These are phyloP conservation scores for Aphodius granarius DNA, from an alignment of 2,888 invertebrate species.

Conservation along the genomic window DNA sequence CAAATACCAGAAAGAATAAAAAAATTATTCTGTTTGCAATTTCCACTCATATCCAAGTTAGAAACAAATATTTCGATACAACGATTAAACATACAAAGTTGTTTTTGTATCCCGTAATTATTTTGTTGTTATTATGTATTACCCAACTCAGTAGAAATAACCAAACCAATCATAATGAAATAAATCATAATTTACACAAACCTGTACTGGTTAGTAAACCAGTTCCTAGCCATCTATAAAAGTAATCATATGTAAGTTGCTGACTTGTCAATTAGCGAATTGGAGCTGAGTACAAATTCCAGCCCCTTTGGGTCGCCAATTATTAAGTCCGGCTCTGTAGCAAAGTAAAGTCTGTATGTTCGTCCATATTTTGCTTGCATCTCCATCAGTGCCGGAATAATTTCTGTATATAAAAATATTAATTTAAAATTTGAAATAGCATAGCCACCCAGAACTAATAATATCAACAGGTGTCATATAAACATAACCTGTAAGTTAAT, in stretches of 20 bases:
- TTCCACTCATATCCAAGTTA: no score
- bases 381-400: neutral
- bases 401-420: neutral
- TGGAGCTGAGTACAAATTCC: slow-evolving; percentile 38
- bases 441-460: neutral
- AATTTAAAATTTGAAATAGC: neutral
- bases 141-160: neutral
- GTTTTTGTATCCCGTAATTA: no score
- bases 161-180: neutral
- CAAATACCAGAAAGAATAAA: no score
- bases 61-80: no score
- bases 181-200: slow-evolving; percentile 26
- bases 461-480: neutral
- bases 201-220: slow-evolving; percentile 51
- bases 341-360: slow-evolving; percentile 1
- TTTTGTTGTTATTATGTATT: neutral
- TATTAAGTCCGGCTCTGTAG: neutral
- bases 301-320: neutral
- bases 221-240: slow-evolving; percentile 48
- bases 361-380: slow-evolving; percentile 2
- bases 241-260: slow-evolving; percentile 37
- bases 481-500: neutral
- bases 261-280: slow-evolving; percentile 44
- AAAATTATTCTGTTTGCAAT: no score
- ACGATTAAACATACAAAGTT: no score